Conservation (phyloP, 1,140 invertebrate genomes). For the Pristionchus pacificus region DNA sequence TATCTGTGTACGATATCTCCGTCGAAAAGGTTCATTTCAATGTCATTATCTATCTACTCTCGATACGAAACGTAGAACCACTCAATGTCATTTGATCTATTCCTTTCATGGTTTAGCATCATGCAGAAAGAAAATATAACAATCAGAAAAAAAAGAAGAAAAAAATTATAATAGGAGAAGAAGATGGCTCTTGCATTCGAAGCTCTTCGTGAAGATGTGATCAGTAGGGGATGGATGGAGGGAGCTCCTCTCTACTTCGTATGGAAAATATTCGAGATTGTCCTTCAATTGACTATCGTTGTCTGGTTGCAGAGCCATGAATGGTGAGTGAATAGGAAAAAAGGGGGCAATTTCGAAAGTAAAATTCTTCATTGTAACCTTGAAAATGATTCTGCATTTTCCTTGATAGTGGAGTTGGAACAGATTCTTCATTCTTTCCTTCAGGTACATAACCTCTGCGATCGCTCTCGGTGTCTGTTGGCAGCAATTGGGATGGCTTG, state of each 20-base stretch:
- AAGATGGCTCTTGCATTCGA: neutral
- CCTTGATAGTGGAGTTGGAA: neutral
- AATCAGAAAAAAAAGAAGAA: neutral
- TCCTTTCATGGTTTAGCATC: too few species aligned
- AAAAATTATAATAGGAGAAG: neutral
- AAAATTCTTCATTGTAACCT: too few species aligned
- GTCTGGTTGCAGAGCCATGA: neutral
- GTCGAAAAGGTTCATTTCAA: slow-evolving; percentile 43
- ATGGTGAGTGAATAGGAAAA: neutral
- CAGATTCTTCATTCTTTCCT: neutral
- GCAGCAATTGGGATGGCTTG: slow-evolving; percentile 56
- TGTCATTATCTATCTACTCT: neutral
- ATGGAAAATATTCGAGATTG: neutral
- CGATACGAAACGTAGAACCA: too few species aligned
- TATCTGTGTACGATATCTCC: slow-evolving; percentile 45
- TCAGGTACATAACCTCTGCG: slow-evolving; percentile 46
- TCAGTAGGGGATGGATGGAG: neutral
- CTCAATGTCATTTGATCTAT: too few species aligned
- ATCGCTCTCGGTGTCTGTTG: slow-evolving; percentile 46
- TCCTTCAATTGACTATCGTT: neutral
- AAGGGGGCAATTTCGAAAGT: too few species aligned
- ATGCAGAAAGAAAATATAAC: neutral
- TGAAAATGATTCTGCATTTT: too few species aligned
- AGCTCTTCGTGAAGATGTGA: neutral
- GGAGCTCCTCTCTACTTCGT: neutral